Conservation (phyloP, 1,140 invertebrate species). For the Macrocentrus cingulum region DNA sequence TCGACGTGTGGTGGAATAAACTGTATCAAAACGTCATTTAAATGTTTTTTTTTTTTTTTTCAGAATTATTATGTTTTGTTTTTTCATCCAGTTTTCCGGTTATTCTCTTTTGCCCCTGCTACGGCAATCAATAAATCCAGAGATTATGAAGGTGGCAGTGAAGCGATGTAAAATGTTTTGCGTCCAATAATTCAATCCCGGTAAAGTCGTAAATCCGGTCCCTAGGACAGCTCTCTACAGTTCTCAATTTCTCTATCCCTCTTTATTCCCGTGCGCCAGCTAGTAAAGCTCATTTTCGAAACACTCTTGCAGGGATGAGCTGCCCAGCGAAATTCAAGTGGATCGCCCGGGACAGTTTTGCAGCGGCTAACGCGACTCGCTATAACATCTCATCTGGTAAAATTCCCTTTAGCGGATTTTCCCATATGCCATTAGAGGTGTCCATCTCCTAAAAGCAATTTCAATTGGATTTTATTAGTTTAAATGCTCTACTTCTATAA, state of each 20-base stretch:
- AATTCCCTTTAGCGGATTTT: neutral
- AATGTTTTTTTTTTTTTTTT: neutral
- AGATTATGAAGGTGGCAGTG: conserved; percentile 20
- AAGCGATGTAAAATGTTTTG: conserved; percentile 21
- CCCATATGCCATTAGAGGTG: neutral
- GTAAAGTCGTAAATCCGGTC: conserved; percentile 24
- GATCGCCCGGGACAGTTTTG: conserved; percentile 5
- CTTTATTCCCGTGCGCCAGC: neutral
- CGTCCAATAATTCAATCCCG: conserved; percentile 20
- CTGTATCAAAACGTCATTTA: no score
- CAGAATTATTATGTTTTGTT: neutral
- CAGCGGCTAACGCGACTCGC: neutral
- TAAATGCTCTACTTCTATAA: no score
- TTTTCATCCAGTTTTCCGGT: neutral
- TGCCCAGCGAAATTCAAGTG: neutral
- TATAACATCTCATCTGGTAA: neutral
- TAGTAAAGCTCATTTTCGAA: conserved; percentile 3
- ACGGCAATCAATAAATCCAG: conserved; percentile 17
- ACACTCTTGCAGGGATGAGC: conserved; percentile 2
- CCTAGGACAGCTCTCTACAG: conserved; percentile 3
- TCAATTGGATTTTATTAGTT: no score
- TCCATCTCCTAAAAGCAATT: no score
- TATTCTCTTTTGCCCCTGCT: neutral
- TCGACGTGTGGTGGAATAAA: neutral
- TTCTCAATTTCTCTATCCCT: neutral